A percentile compares a stretch with the other conserved stretches of the same genome.
Conservation (phyloP, 35 echinoderm and acorn worm genomes). For the Lytechinus pictus region DNA sequence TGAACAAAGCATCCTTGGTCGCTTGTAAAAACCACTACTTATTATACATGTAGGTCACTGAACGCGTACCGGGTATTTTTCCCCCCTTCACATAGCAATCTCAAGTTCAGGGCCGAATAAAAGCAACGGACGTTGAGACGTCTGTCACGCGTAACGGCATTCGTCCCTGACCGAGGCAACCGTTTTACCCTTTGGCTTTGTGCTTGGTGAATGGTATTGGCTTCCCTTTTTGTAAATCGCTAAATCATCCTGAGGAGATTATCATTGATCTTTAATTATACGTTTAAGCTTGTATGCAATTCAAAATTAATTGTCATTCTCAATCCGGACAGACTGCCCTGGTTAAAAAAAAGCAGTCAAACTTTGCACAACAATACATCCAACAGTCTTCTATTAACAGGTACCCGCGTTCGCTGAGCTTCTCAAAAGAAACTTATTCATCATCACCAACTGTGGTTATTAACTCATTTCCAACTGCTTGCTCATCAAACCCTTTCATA, state of each 20-base stretch:
- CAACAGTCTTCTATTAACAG: too few relatives aligned
- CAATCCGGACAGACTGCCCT: too few relatives aligned
- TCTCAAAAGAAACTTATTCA: not conserved
- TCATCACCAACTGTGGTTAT: not conserved
- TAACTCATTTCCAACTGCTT: slow-evolving; percentile 23
- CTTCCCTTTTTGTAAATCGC: too few relatives aligned
- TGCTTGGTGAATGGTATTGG: not conserved
- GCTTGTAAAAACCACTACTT: not conserved
- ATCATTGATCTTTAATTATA: too few relatives aligned
- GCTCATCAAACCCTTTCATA: not conserved
- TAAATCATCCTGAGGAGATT: too few relatives aligned
- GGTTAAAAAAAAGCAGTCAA: too few relatives aligned
- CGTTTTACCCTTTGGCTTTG: not conserved
- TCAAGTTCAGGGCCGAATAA: not conserved
- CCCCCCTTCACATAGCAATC: not conserved
- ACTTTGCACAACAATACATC: too few relatives aligned
- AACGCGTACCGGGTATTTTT: not conserved
- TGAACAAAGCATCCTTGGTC: not conserved
- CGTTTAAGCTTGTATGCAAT: too few relatives aligned
- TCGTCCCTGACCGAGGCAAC: not conserved
- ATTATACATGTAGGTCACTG: not conserved
- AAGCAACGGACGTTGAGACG: not conserved
- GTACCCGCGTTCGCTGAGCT: not conserved
- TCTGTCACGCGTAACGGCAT: not conserved
- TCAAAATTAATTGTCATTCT: too few relatives aligned